Evolutionary conservation across 2,888 invertebrate species (phyloP), one percentile per base, ranked within the genome.

Genomic region (Tachina grossa): DNA sequence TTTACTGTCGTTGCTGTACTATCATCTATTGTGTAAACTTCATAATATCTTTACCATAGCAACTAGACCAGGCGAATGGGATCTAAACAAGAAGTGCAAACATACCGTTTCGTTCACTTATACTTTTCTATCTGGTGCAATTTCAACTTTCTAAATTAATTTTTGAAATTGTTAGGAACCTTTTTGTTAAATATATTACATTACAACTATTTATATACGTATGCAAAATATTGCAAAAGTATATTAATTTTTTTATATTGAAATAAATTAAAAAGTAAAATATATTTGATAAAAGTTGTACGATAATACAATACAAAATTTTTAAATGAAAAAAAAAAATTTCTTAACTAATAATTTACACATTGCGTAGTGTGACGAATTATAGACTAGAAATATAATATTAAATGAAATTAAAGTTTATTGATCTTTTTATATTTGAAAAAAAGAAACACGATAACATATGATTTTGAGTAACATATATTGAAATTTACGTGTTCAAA

Each of bases 91-190:
- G 22, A 65, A n/a, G 31, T 72, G 19, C 65, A 72, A 9, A 47
- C 39, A 41, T 13, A 39, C 19, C 13, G 57, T 31, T 6, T 45
- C 45, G 13, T 53, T 53, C 13, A 11, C n/a, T 16, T n/a, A 45
- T n/a, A 51, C 51, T 16, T 14, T 16, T 16, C 51, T 57, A 66
- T 57, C 75, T 82, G 51, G 16, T 82, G 78, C 85, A 85, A 85
- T 79, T 79, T 79, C n/a, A 82, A 82, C 78, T 82, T 82, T 83
- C 82, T 79, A 82, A 85, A 79, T 82, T 82, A 82, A 79, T 79
- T 85, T 85, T 77, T 51, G 51, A 71, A 65, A 75, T 85, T 78
- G 74, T 57, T 51, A 57, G 16, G 57, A 63, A 66, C 74, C 31
- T 31, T 72, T 72, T 49, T 53, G 13, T 16, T 55, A 72, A 57